Percentiles rank a stretch among this genome's conserved stretches.
phyloP scores from a whole-genome alignment of 2,797 vertebrate species.

The Fratercula arctica region DNA sequence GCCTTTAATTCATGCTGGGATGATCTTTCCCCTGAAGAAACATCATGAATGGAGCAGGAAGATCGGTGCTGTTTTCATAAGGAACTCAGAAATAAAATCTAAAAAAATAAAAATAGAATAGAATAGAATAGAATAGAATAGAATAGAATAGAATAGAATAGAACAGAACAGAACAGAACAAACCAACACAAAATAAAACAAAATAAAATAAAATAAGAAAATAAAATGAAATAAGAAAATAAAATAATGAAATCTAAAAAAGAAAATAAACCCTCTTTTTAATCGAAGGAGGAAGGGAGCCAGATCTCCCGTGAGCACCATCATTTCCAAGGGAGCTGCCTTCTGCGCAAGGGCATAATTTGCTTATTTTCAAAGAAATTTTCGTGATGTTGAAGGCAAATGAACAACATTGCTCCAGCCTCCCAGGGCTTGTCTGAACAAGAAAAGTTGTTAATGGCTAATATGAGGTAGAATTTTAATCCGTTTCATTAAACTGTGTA shows the following conservation, averaged over 20 bases:
- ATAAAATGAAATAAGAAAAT: neutral
- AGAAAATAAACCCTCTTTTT: neutral
- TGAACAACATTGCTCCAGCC: neutral
- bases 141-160: no score
- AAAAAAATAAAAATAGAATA: neutral
- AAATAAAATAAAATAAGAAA: neutral
- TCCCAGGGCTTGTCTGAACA: slow-evolving; percentile 46
- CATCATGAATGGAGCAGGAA: neutral
- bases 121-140: no score
- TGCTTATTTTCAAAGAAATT: slow-evolving; percentile 64
- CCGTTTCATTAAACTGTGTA: slow-evolving; percentile 49
- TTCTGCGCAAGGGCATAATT: slow-evolving; percentile 8
- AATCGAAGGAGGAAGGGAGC: neutral
- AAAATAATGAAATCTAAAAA: neutral
- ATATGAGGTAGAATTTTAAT: slow-evolving; percentile 58
- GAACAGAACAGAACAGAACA: no score
- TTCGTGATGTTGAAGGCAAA: slow-evolving; percentile 21
- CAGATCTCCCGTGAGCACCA: neutral
- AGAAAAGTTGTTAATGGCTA: slow-evolving; percentile 34
- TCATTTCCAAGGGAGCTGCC: neutral
- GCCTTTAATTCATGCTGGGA: neutral
- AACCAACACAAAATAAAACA: neutral
- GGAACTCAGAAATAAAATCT: neutral
- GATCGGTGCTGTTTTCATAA: neutral
- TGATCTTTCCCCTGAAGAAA: slow-evolving; percentile 21